Base-by-base conservation (phyloP, 2,797 vertebrate species). In the Coregonus sp. region DNA sequence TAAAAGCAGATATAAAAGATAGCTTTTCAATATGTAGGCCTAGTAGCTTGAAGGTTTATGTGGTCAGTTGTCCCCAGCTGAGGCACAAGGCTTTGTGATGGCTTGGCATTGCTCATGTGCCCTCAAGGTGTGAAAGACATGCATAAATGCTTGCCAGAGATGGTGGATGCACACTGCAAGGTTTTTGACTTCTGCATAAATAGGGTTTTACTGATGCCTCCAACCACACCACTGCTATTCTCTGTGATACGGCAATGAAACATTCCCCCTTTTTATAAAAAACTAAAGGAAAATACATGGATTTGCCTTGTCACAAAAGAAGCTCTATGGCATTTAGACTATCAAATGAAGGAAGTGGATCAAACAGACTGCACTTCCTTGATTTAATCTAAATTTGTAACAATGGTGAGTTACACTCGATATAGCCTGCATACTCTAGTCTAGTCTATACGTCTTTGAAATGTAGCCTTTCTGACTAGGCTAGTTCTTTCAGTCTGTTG, bases 401-500 rank as follows among this genome's bases (percentile, higher is more conserved):
- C 56, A 20, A 59, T 59, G 56, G 2, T 7, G 18, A 20, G 56
- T 59, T 59, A 18, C 47, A 51, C 35, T 47, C 47, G 40, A 47
- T 47, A 11, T 25, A 25, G 59, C 20, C 20, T 63, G 29, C 59
- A 29, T 31, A 52, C 7, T 25, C 7, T 47, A 9, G 40, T 33
- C 2, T 14, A 20, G 65, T 37, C 68, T 76, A 69, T 59, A 66
- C 67, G 40, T 56, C 1, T 35, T 37, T 35, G 75, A 69, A 66
- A 56, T 59, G 75, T 20, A 47, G 50, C 52, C 67, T 76, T 68
- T 68, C 66, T 37, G 31, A 68, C 5, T 68, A 37, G 31, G 31
- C 14, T 33, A 6, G 31, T 18, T 68, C 31, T 68, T 68, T 37
- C 33, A 35, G 12, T 68, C 66, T 33, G 15, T 35, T 67, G 31